Base-by-base conservation (phyloP, 2,888 invertebrate genomes). In the Alentia gelatinosa region DNA sequence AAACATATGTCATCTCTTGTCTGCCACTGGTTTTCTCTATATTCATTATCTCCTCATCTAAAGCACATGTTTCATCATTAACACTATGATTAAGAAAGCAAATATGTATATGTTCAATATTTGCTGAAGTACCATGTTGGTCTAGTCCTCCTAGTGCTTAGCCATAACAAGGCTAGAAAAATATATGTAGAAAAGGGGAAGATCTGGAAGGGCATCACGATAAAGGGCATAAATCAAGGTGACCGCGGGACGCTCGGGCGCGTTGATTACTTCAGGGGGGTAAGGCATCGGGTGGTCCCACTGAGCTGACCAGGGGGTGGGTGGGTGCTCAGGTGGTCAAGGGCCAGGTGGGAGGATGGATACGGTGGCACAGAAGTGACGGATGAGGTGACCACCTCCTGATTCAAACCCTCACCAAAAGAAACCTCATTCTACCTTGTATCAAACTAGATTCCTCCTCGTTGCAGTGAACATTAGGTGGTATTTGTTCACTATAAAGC, bases 1-100 rank as follows among this genome's bases (percentile, higher is more conserved):
- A 39, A 79, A 79, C 79, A 79, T 79, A 79, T 79, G 79, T 79
- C n/a, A n/a, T n/a, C n/a, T n/a, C 79, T 19, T 7, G 15, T 26
- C 74, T 74, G 33, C 3, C 23, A 1, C 56, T 56, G 56, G 12
- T 19, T 19, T 19, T 56, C n/a, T n/a, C 23, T n/a, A n/a, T 56
- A n/a, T 56, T 56, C 19, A 56, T 56, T 56, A 19, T 56, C 19
- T n/a, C 19, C 56, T 56, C 5, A 56, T 56, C n/a, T 56, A 56
- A 56, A 56, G n/a, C 56, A 56, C 56, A 56, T 56, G 56, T n/a
- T n/a, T 56, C 56, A 56, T 56, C 56, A 56, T 56, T 56, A n/a
- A n/a, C 23, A 3, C 56, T 56, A 56, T 56, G 56, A 56, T 56
- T 56, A 56, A n/a, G 23, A 56, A 19, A 56, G n/a, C n/a, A 56